These are phyloP conservation scores for Noctua janthina DNA, from an alignment of 2,888 invertebrate species.

Conservation along the genomic window DNA sequence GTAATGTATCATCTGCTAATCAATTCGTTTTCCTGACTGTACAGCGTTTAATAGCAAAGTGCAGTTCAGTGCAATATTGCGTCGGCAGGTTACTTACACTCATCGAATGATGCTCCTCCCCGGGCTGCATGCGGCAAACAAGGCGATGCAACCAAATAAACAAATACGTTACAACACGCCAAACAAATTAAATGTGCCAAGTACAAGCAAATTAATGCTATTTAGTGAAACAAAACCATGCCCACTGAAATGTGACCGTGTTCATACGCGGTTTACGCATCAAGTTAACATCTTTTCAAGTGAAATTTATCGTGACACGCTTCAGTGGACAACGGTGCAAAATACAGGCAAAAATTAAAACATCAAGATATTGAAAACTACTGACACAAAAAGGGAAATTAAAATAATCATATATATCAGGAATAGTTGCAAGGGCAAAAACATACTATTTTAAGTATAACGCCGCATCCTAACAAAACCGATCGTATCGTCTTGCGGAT, in stretches of 20 bases:
- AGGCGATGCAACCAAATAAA: conserved; percentile 88
- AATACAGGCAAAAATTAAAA: conserved; percentile 48
- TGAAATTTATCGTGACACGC: conserved; percentile 37
- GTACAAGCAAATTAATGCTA: conserved; percentile 64
- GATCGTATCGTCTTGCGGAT: neutral
- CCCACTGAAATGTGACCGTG: conserved; percentile 43
- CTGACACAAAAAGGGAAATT: conserved; percentile 31
- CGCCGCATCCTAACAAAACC: neutral
- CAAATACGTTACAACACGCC: conserved; percentile 84
- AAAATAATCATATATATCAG: conserved; percentile 12
- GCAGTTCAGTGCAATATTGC: conserved; percentile 54
- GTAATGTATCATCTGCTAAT: neutral
- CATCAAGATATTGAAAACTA: conserved; percentile 45
- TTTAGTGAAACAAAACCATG: conserved; percentile 47
- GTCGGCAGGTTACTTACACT: conserved; percentile 91
- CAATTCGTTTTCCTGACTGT: neutral
- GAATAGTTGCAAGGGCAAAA: conserved; percentile 33
- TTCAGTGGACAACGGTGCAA: conserved; percentile 55
- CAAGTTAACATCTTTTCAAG: conserved; percentile 24
- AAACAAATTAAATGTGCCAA: conserved; percentile 72
- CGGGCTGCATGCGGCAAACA: conserved; percentile 90
- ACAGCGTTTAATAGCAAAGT: conserved; percentile 36
- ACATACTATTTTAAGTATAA: conserved; percentile 32
- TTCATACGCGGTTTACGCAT: conserved; percentile 28
- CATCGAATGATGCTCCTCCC: conserved; percentile 94